Evolutionary conservation across 2,113 vertebrate species (phyloP).

Genomic region (Mobula hypostoma): DNA sequence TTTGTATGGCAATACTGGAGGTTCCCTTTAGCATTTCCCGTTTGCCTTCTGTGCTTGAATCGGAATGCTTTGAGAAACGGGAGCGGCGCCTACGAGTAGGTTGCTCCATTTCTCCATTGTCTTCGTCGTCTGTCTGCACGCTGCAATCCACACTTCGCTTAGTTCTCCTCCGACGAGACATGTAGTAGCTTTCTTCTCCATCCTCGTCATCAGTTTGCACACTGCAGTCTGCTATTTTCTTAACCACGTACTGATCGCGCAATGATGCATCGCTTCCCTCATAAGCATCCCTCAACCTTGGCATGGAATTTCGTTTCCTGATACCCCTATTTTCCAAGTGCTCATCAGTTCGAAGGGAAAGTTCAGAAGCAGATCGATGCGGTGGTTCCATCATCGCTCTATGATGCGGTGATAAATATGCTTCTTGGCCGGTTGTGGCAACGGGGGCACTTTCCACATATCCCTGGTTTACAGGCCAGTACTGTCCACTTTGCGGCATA

Average conservation of each 20-base stretch:
- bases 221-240: conserved; percentile 81
- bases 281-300: conserved; percentile 74
- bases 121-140: conserved; percentile 92
- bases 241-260: conserved; percentile 57
- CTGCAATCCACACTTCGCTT: conserved; percentile 87
- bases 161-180: conserved; percentile 74
- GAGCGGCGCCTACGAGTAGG: conserved; percentile 81
- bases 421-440: conserved; percentile 44
- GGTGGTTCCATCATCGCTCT: conserved; percentile 53
- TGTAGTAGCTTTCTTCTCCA: conserved; percentile 75
- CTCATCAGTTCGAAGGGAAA: conserved; percentile 84
- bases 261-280: conserved; percentile 59
- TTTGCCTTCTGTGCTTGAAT: conserved; percentile 70
- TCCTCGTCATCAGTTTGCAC: conserved; percentile 97
- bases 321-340: conserved; percentile 68
- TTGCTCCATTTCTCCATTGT: conserved; percentile 89
- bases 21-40: conserved; percentile 59
- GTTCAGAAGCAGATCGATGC: conserved; percentile 84
- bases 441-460: conserved; percentile 44
- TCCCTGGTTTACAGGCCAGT: conserved; percentile 61
- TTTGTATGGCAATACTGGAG: conserved; percentile 89
- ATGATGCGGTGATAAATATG: conserved; percentile 12
- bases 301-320: conserved; percentile 94
- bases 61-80: conserved; percentile 75
- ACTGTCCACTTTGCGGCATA: conserved; percentile 74